Evolutionary conservation across 2,888 invertebrate species (phyloP).

Genomic region (Heliconius charithonia): DNA sequence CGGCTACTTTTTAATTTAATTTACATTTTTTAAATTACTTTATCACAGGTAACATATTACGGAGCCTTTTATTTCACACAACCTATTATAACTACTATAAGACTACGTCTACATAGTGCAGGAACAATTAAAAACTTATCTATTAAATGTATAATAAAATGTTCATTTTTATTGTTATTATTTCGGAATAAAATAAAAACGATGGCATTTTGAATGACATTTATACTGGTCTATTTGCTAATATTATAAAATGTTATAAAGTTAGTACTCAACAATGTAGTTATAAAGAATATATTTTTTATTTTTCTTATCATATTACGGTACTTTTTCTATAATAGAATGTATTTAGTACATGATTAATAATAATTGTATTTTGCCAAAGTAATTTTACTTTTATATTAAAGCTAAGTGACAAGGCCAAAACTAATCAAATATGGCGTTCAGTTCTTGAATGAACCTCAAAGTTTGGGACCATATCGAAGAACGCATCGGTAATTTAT

Average conservation of each 20-base stretch:
- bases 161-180: not conserved
- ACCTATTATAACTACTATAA: not conserved
- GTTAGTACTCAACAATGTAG: not conserved
- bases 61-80: not conserved
- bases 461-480: conserved; percentile 27
- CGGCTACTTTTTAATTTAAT: conserved; percentile 38
- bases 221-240: not conserved
- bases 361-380: not conserved
- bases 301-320: not conserved
- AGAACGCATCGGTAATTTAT: conserved; percentile 53
- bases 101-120: not conserved
- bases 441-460: conserved; percentile 41
- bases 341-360: not conserved
- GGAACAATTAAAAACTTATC: not conserved
- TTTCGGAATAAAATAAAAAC: not conserved
- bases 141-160: not conserved
- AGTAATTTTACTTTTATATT: not conserved
- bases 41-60: not conserved
- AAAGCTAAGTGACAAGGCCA: not conserved
- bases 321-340: not conserved
- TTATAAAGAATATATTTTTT: not conserved
- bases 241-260: not conserved
- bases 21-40: conserved; percentile 22
- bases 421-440: conserved; percentile 38
- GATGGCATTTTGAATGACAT: not conserved